A percentile compares a stretch with the other conserved stretches of the same genome.
These are phyloP conservation scores for Eupeodes luniger DNA, from an alignment of 2,888 invertebrate species.

Conservation along the genomic window DNA sequence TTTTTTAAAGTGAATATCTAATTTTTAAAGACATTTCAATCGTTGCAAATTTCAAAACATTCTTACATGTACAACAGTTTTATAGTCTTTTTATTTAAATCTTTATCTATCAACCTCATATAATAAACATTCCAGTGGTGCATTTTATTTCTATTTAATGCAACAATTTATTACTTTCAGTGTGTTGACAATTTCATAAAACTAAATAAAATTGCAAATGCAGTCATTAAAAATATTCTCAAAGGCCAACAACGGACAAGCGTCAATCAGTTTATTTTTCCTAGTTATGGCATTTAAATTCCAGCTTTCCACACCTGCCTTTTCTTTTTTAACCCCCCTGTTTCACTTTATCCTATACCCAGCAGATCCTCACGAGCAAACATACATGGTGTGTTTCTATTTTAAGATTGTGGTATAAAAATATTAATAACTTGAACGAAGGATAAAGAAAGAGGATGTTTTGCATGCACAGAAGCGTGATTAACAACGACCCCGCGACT, in stretches of 20 bases:
- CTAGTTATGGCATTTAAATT: slow-evolving; percentile 54
- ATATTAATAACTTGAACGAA: slow-evolving; percentile 31
- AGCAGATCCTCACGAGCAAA: neutral
- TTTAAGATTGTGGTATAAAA: slow-evolving; percentile 23
- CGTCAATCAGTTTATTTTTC: slow-evolving; percentile 60
- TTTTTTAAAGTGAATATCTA: too few relatives aligned
- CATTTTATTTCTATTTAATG: neutral
- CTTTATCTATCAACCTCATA: too few relatives aligned
- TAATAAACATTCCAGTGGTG: too few relatives aligned
- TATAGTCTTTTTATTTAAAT: too few relatives aligned
- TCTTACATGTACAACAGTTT: too few relatives aligned
- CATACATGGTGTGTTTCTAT: neutral
- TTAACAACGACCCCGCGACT: slow-evolving; percentile 53
- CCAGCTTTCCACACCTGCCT: slow-evolving; percentile 36
- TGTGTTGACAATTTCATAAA: slow-evolving; percentile 21
- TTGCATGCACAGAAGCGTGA: slow-evolving; percentile 55
- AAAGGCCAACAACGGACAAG: slow-evolving; percentile 33
- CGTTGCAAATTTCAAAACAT: too few relatives aligned
- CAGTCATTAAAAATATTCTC: slow-evolving; percentile 43
- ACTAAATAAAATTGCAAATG: slow-evolving; percentile 20
- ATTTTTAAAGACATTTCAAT: too few relatives aligned
- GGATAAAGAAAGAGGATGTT: slow-evolving; percentile 22
- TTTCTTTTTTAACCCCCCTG: neutral
- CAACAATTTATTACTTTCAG: neutral
- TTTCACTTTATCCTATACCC: neutral